Evolutionary conservation across 2,113 vertebrate species (phyloP).

Genomic region (Petromus typicus): DNA sequence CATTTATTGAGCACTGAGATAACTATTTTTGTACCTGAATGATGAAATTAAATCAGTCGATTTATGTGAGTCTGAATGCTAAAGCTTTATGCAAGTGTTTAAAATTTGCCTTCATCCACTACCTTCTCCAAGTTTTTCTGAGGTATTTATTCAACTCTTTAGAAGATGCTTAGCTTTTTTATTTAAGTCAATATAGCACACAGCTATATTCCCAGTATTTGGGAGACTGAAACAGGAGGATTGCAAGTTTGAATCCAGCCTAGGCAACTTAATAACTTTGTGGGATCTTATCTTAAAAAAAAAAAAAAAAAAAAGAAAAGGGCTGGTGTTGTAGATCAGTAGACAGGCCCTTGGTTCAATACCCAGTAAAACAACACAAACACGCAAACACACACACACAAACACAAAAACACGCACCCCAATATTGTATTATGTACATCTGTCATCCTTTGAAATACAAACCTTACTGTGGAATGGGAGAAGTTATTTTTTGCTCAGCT

Average conservation of each 20-base stretch:
- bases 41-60: conserved; percentile 3
- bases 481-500: background rate
- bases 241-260: background rate
- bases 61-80: background rate
- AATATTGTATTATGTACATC: background rate
- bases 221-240: background rate
- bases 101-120: background rate
- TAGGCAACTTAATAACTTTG: too few relatives aligned
- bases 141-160: background rate
- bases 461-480: background rate
- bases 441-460: background rate
- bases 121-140: background rate
- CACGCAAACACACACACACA: too few relatives aligned
- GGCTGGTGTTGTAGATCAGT: background rate
- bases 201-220: background rate
- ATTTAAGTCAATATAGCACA: background rate
- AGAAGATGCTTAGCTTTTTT: conserved; percentile 35
- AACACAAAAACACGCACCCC: too few relatives aligned
- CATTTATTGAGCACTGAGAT: background rate
- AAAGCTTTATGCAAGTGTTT: background rate
- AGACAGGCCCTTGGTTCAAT: background rate
- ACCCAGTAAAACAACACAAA: background rate
- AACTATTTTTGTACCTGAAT: background rate
- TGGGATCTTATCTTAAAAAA: too few relatives aligned
- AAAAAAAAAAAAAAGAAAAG: background rate